Base-by-base conservation (phyloP, 2,113 vertebrate genomes). In the Sigmodon hispidus region DNA sequence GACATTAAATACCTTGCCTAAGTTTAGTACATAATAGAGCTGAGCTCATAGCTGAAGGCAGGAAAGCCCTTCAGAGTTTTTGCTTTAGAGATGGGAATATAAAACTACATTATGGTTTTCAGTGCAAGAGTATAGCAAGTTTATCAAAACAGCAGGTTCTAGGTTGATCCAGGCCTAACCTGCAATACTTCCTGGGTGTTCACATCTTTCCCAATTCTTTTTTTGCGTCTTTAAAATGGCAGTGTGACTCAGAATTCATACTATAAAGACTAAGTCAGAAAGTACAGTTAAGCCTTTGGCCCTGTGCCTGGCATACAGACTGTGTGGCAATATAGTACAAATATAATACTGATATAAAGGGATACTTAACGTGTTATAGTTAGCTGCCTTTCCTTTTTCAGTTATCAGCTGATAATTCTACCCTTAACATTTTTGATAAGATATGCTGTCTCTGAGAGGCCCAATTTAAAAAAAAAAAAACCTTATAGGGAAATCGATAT, bases 401-500 rank as follows among this genome's bases (percentile, higher is more conserved):
- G 55, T 85, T 55, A 40, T 69, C 76, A 81, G 83, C 67, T n/a
- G 63, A 67, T 80, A 80, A 90, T 48, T 59, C 80, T 52, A 61
- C 57, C 17, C 24, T 88, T 90, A 80, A 85, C 36, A 26, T 86
- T 95, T 92, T 34, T 31, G 22, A 36, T 52, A 81, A 81, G 76
- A 34, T 57, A 29, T 94, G 13, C n/a, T 61, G 0, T 95, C 22
- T 92, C 45, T 95, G 50, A 45, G 24, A 92, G 21, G 29, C 52
- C 29, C 17, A 7, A n/a, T 48, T 87, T n/a, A n/a, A 90, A 85
- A 87, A 86, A 84, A 61, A 90, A 94, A 84, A 88, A 45, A 34
- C n/a, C 17, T 40, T 70, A 67, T 59, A 93, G 81, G 75, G 43
- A 87, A 96, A 96, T 94, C 50, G 65, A 2, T 59, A 40, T 63